Conservation (phyloP, 92 coral and sea anemone genomes). For the Epizoanthus rinbou region DNA sequence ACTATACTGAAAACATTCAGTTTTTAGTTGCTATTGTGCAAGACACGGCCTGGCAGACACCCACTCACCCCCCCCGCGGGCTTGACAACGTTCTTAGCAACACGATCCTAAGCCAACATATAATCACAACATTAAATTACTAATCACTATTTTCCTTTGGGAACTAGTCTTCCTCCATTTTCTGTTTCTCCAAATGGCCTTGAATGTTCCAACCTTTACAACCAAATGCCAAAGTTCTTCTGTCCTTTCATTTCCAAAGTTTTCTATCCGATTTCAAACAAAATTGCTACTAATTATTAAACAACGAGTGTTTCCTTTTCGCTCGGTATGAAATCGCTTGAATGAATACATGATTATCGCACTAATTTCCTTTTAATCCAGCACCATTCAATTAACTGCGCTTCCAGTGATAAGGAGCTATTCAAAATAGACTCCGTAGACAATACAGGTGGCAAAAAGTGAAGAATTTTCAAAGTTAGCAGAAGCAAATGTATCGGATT, state of each 20-base stretch:
- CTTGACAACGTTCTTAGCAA: not conserved
- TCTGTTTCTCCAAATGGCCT: no score
- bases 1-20: not conserved
- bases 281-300: no score
- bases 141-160: not conserved
- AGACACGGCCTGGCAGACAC: not conserved
- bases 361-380: not conserved
- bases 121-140: not conserved
- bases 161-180: not conserved
- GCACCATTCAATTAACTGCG: not conserved
- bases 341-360: not conserved
- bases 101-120: not conserved
- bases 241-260: no score
- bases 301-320: no score
- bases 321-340: not conserved
- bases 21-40: not conserved
- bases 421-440: constrained; percentile 84
- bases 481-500: constrained; percentile 77
- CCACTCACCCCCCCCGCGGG: not conserved
- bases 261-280: no score
- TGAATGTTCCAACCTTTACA: no score
- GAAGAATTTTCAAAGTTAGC: constrained; percentile 73
- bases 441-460: constrained; percentile 81
- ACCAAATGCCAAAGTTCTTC: no score
- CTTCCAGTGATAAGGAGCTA: not conserved